These are phyloP conservation scores for Accipiter cooperii DNA, from an alignment of 2,113 vertebrate species.

Conservation along the genomic window DNA sequence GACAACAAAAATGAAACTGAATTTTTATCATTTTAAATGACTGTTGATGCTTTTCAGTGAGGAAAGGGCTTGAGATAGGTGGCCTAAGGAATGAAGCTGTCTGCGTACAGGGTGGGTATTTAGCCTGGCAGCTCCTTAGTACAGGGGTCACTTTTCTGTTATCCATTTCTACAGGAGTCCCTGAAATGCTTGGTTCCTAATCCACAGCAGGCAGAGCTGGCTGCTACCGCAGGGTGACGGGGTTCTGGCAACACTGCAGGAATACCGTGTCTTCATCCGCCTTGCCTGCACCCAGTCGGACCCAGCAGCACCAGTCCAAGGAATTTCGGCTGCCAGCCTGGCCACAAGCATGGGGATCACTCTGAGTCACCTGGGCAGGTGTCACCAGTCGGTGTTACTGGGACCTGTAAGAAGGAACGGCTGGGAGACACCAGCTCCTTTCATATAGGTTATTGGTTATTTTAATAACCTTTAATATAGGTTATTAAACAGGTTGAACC, in stretches of 20 bases:
- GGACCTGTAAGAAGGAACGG: neutral
- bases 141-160: neutral
- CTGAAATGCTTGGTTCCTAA: neutral
- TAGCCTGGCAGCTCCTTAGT: neutral
- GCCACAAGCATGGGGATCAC: too few relatives aligned
- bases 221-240: neutral
- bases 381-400: neutral
- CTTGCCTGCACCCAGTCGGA: rapidly evolving
- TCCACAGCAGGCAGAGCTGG: neutral
- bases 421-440: neutral
- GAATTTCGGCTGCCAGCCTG: neutral
- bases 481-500: neutral
- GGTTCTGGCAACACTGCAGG: neutral
- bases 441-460: neutral
- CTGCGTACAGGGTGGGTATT: neutral
- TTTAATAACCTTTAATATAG: neutral
- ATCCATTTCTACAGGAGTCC: neutral
- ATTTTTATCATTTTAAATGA: neutral
- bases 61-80: neutral
- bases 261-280: neutral
- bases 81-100: neutral
- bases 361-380: neutral
- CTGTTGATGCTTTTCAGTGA: neutral
- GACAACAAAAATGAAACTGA: neutral
- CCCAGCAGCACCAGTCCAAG: neutral